Conservation (phyloP, 2,113 vertebrate species). For the Conger conger region DNA sequence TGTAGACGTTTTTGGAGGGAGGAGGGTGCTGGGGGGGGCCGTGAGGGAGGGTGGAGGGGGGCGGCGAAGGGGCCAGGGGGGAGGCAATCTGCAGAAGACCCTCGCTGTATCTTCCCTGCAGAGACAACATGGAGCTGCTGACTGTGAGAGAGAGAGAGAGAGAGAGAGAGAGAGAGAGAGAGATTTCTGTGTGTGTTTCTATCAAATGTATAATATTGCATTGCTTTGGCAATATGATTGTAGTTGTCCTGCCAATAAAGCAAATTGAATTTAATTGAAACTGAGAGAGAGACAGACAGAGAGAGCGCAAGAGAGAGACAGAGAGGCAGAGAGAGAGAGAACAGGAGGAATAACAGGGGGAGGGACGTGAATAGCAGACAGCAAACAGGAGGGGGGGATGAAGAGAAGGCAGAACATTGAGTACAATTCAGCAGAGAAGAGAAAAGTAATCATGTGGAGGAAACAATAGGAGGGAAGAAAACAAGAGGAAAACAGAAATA, state of each 20-base stretch:
- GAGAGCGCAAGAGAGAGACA: not conserved
- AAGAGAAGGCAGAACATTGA: not conserved
- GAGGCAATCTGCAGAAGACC: conserved; percentile 59
- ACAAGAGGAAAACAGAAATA: not conserved
- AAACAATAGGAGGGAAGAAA: not conserved
- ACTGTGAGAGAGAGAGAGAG: conserved; percentile 35
- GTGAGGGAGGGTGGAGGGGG: conserved; percentile 52
- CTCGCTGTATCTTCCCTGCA: conserved; percentile 57
- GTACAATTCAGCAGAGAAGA: not conserved
- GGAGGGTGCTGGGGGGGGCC: conserved; percentile 51
- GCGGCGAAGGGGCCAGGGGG: conserved; percentile 53
- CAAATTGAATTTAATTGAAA: too few relatives aligned
- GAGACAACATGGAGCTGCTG: conserved; percentile 60
- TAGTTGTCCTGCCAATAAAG: too few relatives aligned
- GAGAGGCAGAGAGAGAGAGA: not conserved
- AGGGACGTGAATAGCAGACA: not conserved
- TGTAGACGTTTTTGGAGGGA: conserved; percentile 53
- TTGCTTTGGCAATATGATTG: too few relatives aligned
- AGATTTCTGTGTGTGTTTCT: too few relatives aligned
- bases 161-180: not conserved
- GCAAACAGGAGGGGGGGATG: conserved; percentile 29
- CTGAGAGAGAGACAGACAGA: too few relatives aligned
- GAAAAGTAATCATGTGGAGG: not conserved
- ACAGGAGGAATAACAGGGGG: not conserved
- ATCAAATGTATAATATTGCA: too few relatives aligned